phyloP scores from a whole-genome alignment of 2,113 vertebrate species.

The Entomyzon cyanotis region DNA sequence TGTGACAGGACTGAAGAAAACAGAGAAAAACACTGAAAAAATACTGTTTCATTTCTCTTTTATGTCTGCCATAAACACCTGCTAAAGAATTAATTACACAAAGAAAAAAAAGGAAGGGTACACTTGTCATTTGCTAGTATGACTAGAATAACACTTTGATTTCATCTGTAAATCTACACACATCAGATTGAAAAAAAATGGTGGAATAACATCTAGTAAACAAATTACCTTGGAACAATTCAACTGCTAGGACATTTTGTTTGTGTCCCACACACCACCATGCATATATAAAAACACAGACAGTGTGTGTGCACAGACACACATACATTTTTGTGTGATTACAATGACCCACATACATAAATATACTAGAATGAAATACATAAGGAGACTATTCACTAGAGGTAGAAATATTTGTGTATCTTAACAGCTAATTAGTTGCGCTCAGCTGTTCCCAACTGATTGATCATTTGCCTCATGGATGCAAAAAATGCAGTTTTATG shows the following conservation, averaged over 20 bases:
- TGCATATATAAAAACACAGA: not conserved
- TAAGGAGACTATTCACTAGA: not conserved
- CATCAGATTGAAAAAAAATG: not conserved
- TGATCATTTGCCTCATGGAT: not conserved
- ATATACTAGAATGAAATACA: not conserved
- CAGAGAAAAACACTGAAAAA: not conserved
- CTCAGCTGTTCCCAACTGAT: not conserved
- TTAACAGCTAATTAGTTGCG: not conserved
- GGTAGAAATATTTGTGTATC: not conserved
- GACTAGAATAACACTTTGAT: not conserved
- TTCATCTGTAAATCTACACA: not conserved
- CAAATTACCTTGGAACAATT: not conserved
- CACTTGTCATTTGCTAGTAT: not conserved
- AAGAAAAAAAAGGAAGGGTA: not conserved
- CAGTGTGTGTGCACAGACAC: fast-evolving
- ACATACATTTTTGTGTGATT: not conserved
- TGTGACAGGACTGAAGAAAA: not conserved
- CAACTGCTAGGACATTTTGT: not conserved
- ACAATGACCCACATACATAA: not conserved
- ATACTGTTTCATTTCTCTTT: not conserved
- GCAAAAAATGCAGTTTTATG: not conserved
- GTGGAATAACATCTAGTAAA: not conserved
- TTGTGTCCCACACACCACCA: fast-evolving
- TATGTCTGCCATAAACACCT: not conserved
- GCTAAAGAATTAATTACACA: not conserved